phyloP scores from a whole-genome alignment of 2,888 invertebrate genomes.

The Dascillus cervinus region DNA sequence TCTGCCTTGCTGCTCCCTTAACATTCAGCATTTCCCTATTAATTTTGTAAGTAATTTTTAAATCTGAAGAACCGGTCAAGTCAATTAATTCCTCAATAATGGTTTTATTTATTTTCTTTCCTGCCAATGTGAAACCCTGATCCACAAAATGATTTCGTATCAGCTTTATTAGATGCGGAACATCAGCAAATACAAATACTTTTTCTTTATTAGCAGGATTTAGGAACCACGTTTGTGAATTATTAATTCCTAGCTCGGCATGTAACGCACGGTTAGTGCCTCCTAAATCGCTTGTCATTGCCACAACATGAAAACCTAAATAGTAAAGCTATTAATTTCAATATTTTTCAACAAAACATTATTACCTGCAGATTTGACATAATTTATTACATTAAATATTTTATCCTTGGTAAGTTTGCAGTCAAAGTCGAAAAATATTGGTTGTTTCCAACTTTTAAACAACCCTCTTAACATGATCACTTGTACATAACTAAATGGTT shows the following conservation, averaged over 20 bases:
- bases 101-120: constrained; percentile 7
- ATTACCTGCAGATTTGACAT: constrained; percentile 12
- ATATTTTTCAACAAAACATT: constrained; percentile 6
- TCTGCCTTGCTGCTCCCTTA: constrained; percentile 7
- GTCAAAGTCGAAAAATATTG: constrained; percentile 21
- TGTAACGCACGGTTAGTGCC: constrained; percentile 8
- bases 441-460: constrained; percentile 22
- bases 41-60: constrained; percentile 9
- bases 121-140: constrained; percentile 8
- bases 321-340: too few species aligned
- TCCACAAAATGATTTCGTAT: constrained; percentile 12
- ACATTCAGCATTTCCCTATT: constrained; percentile 3
- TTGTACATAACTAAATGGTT: constrained; percentile 19
- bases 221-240: constrained; percentile 5
- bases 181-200: too few species aligned
- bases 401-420: constrained; percentile 18
- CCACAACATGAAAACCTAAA: constrained; percentile 12
- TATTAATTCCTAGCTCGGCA: constrained; percentile 3
- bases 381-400: constrained; percentile 9
- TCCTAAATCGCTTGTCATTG: constrained; percentile 9
- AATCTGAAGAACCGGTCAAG: constrained; percentile 5
- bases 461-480: constrained; percentile 20
- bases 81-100: constrained; percentile 5
- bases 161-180: constrained; percentile 10
- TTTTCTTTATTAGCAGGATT: constrained; percentile 6